phyloP scores from a whole-genome alignment of 2,888 invertebrate species.

The Caenorhabditis japonica region DNA sequence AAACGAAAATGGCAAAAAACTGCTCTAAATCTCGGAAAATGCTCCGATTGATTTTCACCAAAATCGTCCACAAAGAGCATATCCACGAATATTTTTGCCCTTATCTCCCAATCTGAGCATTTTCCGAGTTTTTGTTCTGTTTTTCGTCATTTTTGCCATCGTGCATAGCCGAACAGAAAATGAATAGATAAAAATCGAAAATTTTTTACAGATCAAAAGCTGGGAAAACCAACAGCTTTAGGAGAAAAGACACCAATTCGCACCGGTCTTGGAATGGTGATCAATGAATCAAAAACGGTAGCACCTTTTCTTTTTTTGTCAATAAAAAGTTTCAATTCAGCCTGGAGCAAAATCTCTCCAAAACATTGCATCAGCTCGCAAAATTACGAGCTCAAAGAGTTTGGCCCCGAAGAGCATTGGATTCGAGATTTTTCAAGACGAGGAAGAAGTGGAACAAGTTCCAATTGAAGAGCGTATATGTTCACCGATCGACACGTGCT shows the following conservation, averaged over 20 bases:
- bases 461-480: slow-evolving; percentile 1
- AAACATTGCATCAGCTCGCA: slow-evolving; percentile 21
- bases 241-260: slow-evolving; percentile 33
- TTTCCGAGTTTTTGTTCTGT: too few species aligned
- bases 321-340: too few species aligned
- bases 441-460: slow-evolving; percentile 4
- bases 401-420: slow-evolving; percentile 3
- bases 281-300: slow-evolving; percentile 35
- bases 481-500: slow-evolving; percentile 16
- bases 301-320: background rate
- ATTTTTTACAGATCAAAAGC: slow-evolving; percentile 24
- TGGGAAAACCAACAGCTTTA: slow-evolving; percentile 19
- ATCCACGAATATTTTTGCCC: too few species aligned
- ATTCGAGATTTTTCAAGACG: slow-evolving; percentile 32
- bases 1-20: too few species aligned
- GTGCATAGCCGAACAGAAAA: too few species aligned
- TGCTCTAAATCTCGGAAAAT: too few species aligned
- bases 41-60: too few species aligned
- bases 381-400: background rate
- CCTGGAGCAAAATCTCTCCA: slow-evolving; percentile 34
- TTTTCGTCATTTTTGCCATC: too few species aligned
- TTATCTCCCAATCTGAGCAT: too few species aligned
- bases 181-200: background rate
- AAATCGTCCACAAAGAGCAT: too few species aligned
- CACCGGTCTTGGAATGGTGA: slow-evolving; percentile 32